Conservation (phyloP, 2,797 vertebrate species). For the Numenius phaeopus region DNA sequence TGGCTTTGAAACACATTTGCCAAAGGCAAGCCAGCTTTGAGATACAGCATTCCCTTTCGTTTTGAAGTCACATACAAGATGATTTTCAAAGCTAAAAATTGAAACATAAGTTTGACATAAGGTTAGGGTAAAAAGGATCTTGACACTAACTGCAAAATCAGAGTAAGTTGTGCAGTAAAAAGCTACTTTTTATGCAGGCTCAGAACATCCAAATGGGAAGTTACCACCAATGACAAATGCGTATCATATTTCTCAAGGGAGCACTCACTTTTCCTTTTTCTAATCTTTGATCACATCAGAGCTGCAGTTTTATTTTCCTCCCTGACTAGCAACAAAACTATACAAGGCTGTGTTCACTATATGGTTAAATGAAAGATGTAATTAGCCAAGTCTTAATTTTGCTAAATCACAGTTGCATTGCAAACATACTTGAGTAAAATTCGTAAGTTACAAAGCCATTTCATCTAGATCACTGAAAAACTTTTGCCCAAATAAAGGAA, state of each 20-base stretch:
- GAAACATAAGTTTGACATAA: neutral
- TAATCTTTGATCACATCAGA: neutral
- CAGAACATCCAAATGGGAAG: neutral
- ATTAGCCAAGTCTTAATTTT: neutral
- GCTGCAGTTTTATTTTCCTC: neutral
- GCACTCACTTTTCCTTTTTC: neutral
- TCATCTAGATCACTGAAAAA: neutral
- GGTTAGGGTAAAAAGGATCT: neutral
- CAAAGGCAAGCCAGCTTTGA: neutral
- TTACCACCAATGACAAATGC: neutral
- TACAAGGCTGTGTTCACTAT: rapidly evolving
- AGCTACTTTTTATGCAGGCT: neutral
- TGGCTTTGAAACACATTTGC: neutral
- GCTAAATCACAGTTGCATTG: neutral
- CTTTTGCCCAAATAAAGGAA: neutral
- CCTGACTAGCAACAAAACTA: neutral
- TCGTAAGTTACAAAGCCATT: neutral
- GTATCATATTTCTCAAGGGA: neutral
- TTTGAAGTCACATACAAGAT: neutral
- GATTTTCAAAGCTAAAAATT: neutral
- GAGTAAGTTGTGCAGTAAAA: neutral
- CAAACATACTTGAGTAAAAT: neutral
- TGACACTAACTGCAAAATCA: neutral
- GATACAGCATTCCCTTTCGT: neutral
- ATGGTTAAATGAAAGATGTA: rapidly evolving